A percentile compares a stretch with the other conserved stretches of the same genome.
Evolutionary conservation across 2,888 invertebrate species (phyloP).

Genomic region (Orthonevra nobilis): DNA sequence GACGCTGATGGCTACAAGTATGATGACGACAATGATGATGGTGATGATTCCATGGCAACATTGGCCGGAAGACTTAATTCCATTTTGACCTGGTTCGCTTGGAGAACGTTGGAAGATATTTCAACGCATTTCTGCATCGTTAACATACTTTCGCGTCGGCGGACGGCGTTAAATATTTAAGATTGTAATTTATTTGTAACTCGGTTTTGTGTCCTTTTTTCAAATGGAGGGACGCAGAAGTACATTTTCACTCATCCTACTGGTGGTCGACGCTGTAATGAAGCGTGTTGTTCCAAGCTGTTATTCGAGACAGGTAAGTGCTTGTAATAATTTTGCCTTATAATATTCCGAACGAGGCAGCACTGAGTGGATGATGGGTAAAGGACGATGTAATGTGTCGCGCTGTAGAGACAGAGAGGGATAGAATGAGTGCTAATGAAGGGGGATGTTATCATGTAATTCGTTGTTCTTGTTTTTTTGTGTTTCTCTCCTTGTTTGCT

Average conservation of each 20-base stretch:
- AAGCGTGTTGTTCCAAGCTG: constrained; percentile 61
- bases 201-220: constrained; percentile 50
- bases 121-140: constrained; percentile 64
- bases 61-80: constrained; percentile 70
- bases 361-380: constrained; percentile 39
- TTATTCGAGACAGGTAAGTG: constrained; percentile 69
- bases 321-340: constrained; percentile 69
- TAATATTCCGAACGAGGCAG: constrained; percentile 67
- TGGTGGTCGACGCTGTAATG: neutral
- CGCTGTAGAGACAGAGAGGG: neutral
- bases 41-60: constrained; percentile 63
- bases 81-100: constrained; percentile 65
- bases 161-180: constrained; percentile 69
- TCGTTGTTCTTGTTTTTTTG: constrained; percentile 1
- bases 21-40: constrained; percentile 23
- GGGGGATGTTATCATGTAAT: constrained; percentile 23
- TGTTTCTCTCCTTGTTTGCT: neutral
- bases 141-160: constrained; percentile 68
- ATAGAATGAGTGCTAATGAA: constrained; percentile 63
- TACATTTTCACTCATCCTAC: neutral
- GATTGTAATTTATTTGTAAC: constrained; percentile 67
- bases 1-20: neutral
- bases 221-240: neutral
- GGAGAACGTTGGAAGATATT: constrained; percentile 21
- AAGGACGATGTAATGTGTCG: constrained; percentile 34